Conservation (phyloP, 2,797 vertebrate species). For the Phalanger gymnotis region DNA sequence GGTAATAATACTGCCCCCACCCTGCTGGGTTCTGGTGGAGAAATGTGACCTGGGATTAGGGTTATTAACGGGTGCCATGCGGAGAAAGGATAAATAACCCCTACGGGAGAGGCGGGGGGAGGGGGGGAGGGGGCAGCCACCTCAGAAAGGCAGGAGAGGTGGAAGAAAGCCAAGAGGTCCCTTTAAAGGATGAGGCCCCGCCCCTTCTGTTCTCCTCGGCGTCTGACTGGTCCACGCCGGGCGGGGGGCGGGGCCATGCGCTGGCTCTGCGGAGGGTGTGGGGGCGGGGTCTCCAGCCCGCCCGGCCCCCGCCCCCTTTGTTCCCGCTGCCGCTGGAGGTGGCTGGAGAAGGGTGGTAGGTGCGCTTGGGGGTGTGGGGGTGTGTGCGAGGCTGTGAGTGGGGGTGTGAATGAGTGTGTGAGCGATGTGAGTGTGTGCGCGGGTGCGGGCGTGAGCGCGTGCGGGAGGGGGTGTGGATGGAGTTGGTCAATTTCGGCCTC, state of each 20-base stretch:
- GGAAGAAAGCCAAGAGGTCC: slow-evolving; percentile 48
- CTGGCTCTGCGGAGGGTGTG: not conserved
- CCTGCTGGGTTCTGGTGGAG: not conserved
- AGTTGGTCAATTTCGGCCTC: slow-evolving; percentile 32
- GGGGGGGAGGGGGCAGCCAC: not conserved
- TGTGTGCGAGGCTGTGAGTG: not conserved
- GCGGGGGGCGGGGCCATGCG: slow-evolving; percentile 21
- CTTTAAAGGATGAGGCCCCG: slow-evolving; percentile 71
- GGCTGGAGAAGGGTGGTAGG: slow-evolving; percentile 58
- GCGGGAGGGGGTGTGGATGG: slow-evolving; percentile 34
- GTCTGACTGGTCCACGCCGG: slow-evolving; percentile 20
- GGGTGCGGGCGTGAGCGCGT: slow-evolving; percentile 14
- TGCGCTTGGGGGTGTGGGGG: slow-evolving; percentile 58
- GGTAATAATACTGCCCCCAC: not conserved
- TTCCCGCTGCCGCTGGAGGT: slow-evolving; percentile 64
- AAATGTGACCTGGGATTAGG: not conserved
- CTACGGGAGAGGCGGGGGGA: not conserved
- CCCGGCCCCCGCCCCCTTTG: slow-evolving; percentile 76
- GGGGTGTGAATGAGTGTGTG: slow-evolving; percentile 13
- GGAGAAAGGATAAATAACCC: not conserved
- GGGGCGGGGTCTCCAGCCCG: slow-evolving; percentile 47
- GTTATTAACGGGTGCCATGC: not conserved
- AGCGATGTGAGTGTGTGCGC: too few species aligned
- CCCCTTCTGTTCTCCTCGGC: slow-evolving; percentile 6
- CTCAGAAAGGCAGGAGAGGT: not conserved